phyloP scores from a whole-genome alignment of 1,140 invertebrate species.

The Microplitis demolitor region DNA sequence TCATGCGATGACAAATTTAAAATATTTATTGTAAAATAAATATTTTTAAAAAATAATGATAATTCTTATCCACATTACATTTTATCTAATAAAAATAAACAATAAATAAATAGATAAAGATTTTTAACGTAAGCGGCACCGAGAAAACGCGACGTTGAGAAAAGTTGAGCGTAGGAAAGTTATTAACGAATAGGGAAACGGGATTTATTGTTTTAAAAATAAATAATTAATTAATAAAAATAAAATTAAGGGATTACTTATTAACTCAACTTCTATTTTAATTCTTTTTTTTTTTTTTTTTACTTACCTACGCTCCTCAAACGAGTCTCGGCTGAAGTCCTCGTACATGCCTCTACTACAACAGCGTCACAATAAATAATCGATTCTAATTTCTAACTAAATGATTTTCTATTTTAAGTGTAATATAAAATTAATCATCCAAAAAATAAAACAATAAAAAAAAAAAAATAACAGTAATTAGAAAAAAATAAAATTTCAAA shows the following conservation, averaged over 20 bases:
- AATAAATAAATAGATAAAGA: not conserved
- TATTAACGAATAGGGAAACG: conserved; percentile 17
- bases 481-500: too few species aligned
- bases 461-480: too few species aligned
- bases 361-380: conserved; percentile 59
- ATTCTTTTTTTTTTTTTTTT: conserved; percentile 29
- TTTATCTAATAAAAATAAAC: not conserved
- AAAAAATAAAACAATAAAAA: too few species aligned
- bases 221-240: conserved; percentile 6
- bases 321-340: conserved; percentile 83
- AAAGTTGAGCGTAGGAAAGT: conserved; percentile 31
- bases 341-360: conserved; percentile 74
- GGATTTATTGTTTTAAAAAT: not conserved
- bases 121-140: conserved; percentile 19
- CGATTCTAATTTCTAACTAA: conserved; percentile 44
- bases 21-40: not conserved
- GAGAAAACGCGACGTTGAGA: conserved; percentile 33
- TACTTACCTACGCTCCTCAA: conserved; percentile 81
- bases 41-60: not conserved
- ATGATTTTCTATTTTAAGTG: not conserved
- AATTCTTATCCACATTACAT: conserved; percentile 6
- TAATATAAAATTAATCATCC: too few species aligned
- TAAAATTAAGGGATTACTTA: conserved; percentile 39
- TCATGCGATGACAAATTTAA: not conserved
- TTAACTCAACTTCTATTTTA: conserved; percentile 33